A percentile compares a stretch with the other conserved stretches of the same genome.
Conservation (phyloP, 2,113 vertebrate genomes). For the Chinchilla lanigera region DNA sequence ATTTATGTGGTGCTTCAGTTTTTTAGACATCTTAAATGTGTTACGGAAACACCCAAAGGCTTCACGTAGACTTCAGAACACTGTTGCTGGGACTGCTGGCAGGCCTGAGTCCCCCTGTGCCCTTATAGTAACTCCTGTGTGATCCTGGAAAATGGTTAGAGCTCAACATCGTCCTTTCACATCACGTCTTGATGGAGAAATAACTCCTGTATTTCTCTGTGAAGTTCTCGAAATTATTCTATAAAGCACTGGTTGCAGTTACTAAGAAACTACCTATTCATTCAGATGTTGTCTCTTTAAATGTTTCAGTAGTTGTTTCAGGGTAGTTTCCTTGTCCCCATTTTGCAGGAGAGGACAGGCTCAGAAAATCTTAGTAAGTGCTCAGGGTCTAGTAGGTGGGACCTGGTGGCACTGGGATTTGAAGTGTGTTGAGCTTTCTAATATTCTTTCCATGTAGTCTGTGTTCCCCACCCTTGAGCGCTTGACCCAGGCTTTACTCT, state of each 20-base stretch:
- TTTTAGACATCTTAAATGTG: neutral
- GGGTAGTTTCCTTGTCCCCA: neutral
- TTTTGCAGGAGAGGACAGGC: neutral
- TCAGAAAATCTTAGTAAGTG: neutral
- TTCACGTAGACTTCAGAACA: neutral
- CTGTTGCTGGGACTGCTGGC: neutral
- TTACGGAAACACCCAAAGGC: neutral
- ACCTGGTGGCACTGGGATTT: neutral
- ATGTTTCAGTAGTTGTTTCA: neutral
- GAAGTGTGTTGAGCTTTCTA: accelerated
- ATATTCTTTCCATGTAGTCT: neutral
- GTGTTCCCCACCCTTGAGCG: too few relatives aligned
- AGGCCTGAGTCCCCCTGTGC: neutral
- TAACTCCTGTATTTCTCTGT: neutral
- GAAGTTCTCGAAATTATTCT: neutral
- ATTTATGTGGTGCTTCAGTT: neutral
- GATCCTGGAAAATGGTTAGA: neutral
- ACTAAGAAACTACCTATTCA: neutral
- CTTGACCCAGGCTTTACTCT: neutral
- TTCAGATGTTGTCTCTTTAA: neutral
- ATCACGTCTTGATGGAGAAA: neutral
- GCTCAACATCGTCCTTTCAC: neutral
- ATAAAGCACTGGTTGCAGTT: neutral
- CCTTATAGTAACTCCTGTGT: neutral
- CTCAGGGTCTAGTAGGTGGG: neutral